Conservation (phyloP, 2,113 vertebrate species). For the Alligator mississippiensis region DNA sequence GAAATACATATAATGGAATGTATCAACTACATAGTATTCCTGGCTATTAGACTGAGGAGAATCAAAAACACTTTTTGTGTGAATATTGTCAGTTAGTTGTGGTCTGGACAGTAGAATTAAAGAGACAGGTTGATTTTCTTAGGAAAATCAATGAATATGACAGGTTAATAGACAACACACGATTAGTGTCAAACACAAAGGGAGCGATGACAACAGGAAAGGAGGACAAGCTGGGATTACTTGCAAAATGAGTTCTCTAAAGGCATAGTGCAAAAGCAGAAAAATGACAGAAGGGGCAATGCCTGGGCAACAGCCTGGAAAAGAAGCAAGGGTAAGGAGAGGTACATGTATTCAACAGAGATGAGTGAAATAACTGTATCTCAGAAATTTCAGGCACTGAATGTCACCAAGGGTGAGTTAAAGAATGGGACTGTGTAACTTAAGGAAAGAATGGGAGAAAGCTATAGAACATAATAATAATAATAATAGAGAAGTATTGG, state of each 20-base stretch:
- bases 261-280: background rate
- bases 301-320: background rate
- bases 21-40: conserved; percentile 52
- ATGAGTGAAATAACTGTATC: background rate
- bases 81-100: conserved; percentile 50
- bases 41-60: conserved; percentile 22
- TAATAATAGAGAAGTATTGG: conserved; percentile 1
- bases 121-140: conserved; percentile 62
- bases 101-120: conserved; percentile 60
- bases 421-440: background rate
- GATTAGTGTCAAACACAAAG: conserved; percentile 52
- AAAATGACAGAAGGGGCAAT: background rate
- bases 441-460: background rate
- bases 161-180: conserved; percentile 64
- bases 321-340: background rate
- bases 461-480: background rate
- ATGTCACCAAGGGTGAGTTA: background rate
- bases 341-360: background rate
- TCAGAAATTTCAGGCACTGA: background rate
- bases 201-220: conserved; percentile 41
- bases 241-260: background rate
- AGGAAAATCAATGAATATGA: conserved; percentile 69
- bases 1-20: conserved; percentile 45
- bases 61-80: conserved; percentile 23
- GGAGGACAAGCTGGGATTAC: background rate